Percentiles rank a stretch among this genome's conserved stretches.
Evolutionary conservation across 2,113 vertebrate genomes (phyloP).

Genomic region (Sphaerodactylus townsendi): DNA sequence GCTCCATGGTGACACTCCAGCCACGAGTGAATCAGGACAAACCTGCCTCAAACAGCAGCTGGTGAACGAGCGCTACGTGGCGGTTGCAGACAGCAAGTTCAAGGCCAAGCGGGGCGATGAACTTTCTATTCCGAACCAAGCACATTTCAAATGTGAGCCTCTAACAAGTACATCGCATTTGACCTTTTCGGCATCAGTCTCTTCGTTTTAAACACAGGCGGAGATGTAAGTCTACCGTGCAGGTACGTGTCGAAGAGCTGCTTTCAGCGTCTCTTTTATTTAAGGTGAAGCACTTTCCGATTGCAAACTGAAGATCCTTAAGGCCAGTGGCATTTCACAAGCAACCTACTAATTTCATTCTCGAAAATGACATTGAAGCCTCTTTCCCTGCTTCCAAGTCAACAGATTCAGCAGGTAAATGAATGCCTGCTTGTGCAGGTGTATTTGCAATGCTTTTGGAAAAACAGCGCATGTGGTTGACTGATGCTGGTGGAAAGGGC

Average conservation of each 20-base stretch:
- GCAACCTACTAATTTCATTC: neutral
- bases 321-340: constrained; percentile 14
- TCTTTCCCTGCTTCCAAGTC: neutral
- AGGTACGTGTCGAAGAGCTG: neutral
- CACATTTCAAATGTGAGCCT: neutral
- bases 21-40: neutral
- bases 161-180: neutral
- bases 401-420: neutral
- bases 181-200: neutral
- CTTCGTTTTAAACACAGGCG: neutral
- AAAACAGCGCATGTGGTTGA: too few species aligned
- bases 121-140: neutral
- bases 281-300: neutral
- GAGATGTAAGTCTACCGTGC: neutral
- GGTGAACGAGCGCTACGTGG: neutral
- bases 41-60: neutral
- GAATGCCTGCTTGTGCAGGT: neutral
- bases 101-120: neutral
- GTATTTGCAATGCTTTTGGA: neutral
- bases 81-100: neutral
- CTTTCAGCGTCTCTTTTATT: neutral
- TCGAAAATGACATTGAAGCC: neutral
- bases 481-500: too few species aligned
- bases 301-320: neutral
- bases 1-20: neutral